Percentiles rank a stretch among this genome's conserved stretches.
Evolutionary conservation across 1,140 invertebrate species (phyloP).

Genomic region (Microplitis mediator): DNA sequence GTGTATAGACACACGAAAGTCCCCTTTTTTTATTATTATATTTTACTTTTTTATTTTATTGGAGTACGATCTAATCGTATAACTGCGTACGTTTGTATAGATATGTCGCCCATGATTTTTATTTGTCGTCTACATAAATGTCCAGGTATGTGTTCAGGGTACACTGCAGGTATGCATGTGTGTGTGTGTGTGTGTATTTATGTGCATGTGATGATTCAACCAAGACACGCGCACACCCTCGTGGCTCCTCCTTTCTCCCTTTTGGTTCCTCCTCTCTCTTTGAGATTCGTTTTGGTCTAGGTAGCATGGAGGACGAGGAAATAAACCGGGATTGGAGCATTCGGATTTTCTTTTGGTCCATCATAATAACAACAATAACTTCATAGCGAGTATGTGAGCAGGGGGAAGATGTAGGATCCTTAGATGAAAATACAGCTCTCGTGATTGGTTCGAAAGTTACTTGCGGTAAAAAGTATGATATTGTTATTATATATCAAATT

Average conservation of each 20-base stretch:
- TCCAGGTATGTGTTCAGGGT: not conserved
- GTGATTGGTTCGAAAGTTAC: too few relatives aligned
- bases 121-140: not conserved
- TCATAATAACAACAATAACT: too few relatives aligned
- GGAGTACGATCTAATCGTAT: not conserved
- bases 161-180: not conserved
- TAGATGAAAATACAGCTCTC: too few relatives aligned
- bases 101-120: not conserved
- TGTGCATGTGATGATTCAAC: not conserved
- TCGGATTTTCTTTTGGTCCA: not conserved
- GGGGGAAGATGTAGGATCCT: too few relatives aligned
- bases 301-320: constrained; percentile 1
- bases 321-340: constrained; percentile 2
- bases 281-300: constrained; percentile 11
- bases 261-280: constrained; percentile 1
- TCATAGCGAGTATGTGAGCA: too few relatives aligned
- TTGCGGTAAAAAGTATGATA: too few relatives aligned
- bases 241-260: not conserved
- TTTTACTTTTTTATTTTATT: not conserved
- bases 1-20: not conserved
- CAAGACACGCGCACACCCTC: not conserved
- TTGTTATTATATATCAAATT: too few relatives aligned
- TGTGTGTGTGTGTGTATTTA: not conserved
- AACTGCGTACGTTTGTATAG: not conserved
- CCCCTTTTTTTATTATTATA: not conserved